Evolutionary conservation across 2,797 vertebrate genomes (phyloP).

Genomic region (Triplophysa bombifrons): DNA sequence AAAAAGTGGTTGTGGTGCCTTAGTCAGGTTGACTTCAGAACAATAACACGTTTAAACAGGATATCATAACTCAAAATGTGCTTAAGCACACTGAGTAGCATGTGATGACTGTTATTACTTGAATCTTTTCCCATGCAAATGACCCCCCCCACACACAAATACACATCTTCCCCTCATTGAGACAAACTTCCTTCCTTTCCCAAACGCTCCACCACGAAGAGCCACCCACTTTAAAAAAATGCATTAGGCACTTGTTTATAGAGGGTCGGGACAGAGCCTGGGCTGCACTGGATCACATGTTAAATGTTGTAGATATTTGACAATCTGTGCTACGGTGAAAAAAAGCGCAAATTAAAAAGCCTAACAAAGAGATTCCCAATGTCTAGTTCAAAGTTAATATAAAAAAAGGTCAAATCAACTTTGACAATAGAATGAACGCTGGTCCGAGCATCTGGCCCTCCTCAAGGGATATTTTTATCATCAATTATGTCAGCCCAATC

Average conservation of each 20-base stretch:
- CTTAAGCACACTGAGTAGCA: background rate
- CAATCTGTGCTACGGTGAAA: background rate
- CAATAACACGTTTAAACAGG: constrained; percentile 6
- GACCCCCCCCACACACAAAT: constrained; percentile 26
- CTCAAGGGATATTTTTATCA: constrained; percentile 50
- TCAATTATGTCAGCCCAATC: constrained; percentile 47
- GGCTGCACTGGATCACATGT: background rate
- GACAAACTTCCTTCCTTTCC: constrained; percentile 46
- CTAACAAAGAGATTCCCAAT: background rate
- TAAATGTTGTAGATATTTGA: background rate
- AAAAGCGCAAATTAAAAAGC: background rate
- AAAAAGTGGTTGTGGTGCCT: background rate
- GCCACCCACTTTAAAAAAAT: constrained; percentile 38
- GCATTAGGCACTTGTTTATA: constrained; percentile 34
- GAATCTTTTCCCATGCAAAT: constrained; percentile 44
- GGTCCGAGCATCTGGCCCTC: constrained; percentile 40
- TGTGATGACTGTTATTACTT: constrained; percentile 5
- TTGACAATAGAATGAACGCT: constrained; percentile 32
- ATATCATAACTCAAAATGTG: constrained; percentile 17
- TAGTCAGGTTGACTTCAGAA: background rate
- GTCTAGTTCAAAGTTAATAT: constrained; percentile 26
- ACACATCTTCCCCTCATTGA: constrained; percentile 54
- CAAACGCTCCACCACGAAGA: constrained; percentile 22
- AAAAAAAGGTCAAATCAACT: background rate
- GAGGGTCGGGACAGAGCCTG: background rate